These are phyloP conservation scores for Paracanthobrama guichenoti DNA, from an alignment of 2,113 vertebrate genomes.

Conservation along the genomic window DNA sequence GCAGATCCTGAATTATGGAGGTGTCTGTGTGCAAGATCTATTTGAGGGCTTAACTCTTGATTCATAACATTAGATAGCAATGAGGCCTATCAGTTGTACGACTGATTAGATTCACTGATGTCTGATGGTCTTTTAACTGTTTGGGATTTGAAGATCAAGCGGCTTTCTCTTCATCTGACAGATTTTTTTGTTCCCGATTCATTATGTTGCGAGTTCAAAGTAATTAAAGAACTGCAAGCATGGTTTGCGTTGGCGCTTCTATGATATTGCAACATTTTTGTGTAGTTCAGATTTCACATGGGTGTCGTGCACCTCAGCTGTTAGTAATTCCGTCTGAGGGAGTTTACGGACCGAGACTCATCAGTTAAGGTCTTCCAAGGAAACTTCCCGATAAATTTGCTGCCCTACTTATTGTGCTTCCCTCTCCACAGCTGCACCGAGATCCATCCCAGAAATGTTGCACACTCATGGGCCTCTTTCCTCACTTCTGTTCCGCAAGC, in stretches of 20 bases:
- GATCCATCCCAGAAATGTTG: conserved; percentile 34
- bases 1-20: conserved; percentile 20
- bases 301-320: conserved; percentile 13
- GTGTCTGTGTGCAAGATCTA: conserved; percentile 21
- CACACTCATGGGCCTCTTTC: conserved; percentile 33
- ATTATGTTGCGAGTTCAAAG: conserved; percentile 8
- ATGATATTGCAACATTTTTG: conserved; percentile 6
- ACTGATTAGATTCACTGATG: conserved; percentile 38
- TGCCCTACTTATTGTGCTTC: conserved; percentile 5
- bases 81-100: conserved; percentile 36
- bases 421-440: conserved; percentile 25
- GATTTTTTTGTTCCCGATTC: neutral
- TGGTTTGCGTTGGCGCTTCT: conserved; percentile 31
- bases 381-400: conserved; percentile 37
- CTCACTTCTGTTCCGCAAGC: conserved; percentile 39
- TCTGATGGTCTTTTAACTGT: conserved; percentile 47
- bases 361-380: conserved; percentile 27
- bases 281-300: conserved; percentile 4
- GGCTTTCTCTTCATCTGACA: conserved; percentile 15
- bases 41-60: conserved; percentile 35
- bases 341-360: conserved; percentile 25
- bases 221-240: conserved; percentile 33
- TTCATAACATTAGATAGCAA: conserved; percentile 49
- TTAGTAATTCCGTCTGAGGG: conserved; percentile 31
- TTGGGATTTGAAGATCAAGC: conserved; percentile 40